phyloP scores from a whole-genome alignment of 2,113 vertebrate species.

The Cricetomys ansorgei region DNA sequence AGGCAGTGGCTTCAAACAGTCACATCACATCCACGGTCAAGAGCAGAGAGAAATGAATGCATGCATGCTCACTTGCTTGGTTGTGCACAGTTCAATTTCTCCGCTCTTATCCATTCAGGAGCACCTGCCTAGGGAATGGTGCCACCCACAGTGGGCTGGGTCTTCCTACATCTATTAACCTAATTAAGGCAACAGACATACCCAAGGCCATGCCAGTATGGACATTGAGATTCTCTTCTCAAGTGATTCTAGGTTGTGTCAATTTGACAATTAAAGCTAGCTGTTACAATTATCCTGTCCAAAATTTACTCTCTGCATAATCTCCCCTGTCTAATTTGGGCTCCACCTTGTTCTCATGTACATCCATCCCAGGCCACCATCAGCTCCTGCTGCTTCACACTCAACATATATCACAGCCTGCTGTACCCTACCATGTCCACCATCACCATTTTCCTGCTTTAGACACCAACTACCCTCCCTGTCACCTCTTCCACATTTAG shows the following conservation, averaged over 20 bases:
- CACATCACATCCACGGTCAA: background rate
- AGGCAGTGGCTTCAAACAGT: background rate
- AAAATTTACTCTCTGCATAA: too few relatives aligned
- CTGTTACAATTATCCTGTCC: too few relatives aligned
- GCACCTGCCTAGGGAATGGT: background rate
- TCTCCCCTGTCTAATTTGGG: accelerated
- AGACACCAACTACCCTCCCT: background rate
- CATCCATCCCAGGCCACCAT: background rate
- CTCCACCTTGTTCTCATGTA: background rate
- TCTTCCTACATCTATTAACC: background rate
- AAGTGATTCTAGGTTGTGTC: too few relatives aligned
- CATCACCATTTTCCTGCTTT: background rate
- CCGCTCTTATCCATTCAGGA: background rate
- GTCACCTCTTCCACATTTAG: background rate
- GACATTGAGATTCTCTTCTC: background rate
- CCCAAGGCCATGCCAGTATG: background rate
- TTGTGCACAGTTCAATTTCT: background rate
- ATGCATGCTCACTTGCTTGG: background rate
- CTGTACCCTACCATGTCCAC: background rate
- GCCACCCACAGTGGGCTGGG: background rate
- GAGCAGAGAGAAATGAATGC: background rate
- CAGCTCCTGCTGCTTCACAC: background rate
- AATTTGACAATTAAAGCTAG: too few relatives aligned
- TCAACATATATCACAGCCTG: accelerated
- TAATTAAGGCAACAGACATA: background rate